Evolutionary conservation across 1,140 invertebrate species (phyloP).

Genomic region (Drosophila nigrodunni): DNA sequence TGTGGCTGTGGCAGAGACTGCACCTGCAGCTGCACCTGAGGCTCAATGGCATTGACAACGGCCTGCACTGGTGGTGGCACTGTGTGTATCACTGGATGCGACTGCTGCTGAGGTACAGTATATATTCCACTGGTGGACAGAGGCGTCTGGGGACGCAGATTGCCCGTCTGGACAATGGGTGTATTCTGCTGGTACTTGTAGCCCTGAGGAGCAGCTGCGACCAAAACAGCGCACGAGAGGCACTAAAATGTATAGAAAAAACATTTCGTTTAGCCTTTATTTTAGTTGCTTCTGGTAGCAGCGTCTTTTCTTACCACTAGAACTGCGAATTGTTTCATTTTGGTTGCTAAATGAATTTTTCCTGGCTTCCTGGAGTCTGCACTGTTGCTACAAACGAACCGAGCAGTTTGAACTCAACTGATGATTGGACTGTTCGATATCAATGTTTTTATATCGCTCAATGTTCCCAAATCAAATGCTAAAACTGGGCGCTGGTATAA

Average conservation of each 20-base stretch:
- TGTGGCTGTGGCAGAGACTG: constrained; percentile 30
- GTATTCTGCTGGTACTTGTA: constrained; percentile 69
- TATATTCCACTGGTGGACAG: constrained; percentile 66
- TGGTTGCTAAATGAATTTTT: constrained; percentile 6
- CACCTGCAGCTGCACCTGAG: constrained; percentile 19
- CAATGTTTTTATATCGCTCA: constrained; percentile 71
- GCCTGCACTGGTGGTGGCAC: constrained; percentile 27
- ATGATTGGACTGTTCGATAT: constrained; percentile 38
- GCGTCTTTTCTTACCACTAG: constrained; percentile 59
- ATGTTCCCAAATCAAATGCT: constrained; percentile 25
- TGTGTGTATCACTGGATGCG: constrained; percentile 42
- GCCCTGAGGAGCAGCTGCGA: constrained; percentile 64
- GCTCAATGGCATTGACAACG: constrained; percentile 5
- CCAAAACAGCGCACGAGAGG: constrained; percentile 50
- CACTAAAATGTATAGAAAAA: constrained; percentile 44
- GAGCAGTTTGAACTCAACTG: constrained; percentile 60
- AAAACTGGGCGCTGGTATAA: constrained; percentile 62
- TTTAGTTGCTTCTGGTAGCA: background rate
- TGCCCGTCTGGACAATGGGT: constrained; percentile 48
- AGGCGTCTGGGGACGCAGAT: constrained; percentile 69
- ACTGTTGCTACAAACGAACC: constrained; percentile 32
- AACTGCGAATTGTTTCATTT: constrained; percentile 68
- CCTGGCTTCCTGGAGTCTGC: background rate
- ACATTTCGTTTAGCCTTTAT: background rate
- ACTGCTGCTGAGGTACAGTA: constrained; percentile 32